Evolutionary conservation across 2,888 invertebrate species (phyloP).

Genomic region (Strigamia transsilvanica): DNA sequence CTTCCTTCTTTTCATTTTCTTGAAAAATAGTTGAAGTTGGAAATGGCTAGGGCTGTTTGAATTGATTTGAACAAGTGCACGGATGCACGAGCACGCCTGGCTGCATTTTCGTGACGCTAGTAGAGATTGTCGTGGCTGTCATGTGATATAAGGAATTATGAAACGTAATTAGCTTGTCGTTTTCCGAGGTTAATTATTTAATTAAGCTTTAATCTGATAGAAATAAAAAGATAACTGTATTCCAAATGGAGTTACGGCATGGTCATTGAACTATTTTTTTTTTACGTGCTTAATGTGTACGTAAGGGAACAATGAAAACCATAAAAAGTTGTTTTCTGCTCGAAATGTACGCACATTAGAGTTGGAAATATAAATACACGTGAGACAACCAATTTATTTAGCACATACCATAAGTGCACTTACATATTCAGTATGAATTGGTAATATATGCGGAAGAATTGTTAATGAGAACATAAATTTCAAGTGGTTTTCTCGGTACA

Average conservation of each 20-base stretch:
- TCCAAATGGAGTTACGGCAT: neutral
- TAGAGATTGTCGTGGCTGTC: conserved; percentile 31
- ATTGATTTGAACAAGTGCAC: conserved; percentile 25
- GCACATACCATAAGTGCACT: neutral
- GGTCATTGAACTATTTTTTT: neutral
- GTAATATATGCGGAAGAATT: conserved; percentile 7
- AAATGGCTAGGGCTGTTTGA: conserved; percentile 27
- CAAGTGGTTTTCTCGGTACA: neutral
- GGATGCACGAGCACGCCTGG: neutral
- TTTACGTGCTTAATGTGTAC: neutral
- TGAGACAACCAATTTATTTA: conserved; percentile 17
- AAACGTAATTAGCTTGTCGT: conserved; percentile 49
- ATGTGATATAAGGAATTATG: conserved; percentile 45
- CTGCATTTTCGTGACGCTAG: conserved; percentile 29
- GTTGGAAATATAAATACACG: conserved; percentile 33
- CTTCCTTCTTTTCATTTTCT: neutral
- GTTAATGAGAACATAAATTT: conserved; percentile 23
- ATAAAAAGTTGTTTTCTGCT: neutral
- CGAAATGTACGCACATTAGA: conserved; percentile 17
- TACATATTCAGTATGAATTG: conserved; percentile 24
- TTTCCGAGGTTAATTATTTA: conserved; percentile 46
- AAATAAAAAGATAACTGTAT: conserved; percentile 1
- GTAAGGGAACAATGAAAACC: neutral
- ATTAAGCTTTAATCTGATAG: conserved; percentile 27
- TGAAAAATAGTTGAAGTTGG: neutral